phyloP scores from a whole-genome alignment of 1,140 invertebrate species.

The Drosophila ananassae region DNA sequence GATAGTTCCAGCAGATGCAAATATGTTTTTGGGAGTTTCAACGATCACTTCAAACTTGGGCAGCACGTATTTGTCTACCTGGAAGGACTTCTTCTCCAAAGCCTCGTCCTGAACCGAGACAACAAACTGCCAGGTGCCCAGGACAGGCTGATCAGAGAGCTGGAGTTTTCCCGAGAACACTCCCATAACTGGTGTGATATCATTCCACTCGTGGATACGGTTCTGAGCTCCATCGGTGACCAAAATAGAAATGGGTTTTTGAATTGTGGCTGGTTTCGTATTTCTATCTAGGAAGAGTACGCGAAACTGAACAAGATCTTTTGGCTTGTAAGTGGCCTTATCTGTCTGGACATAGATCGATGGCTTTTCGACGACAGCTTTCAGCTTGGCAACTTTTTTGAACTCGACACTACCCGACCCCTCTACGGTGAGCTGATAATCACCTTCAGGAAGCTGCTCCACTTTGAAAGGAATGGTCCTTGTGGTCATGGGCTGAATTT shows the following conservation, averaged over 20 bases:
- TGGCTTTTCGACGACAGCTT: constrained; percentile 92
- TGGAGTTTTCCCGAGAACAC: constrained; percentile 91
- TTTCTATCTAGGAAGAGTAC: constrained; percentile 91
- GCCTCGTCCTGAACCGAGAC: constrained; percentile 79
- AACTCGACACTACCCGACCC: constrained; percentile 91
- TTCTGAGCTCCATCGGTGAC: constrained; percentile 64
- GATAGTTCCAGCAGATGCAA: constrained; percentile 91
- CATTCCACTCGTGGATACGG: constrained; percentile 90
- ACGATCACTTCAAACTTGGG: constrained; percentile 96
- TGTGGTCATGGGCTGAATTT: constrained; percentile 88
- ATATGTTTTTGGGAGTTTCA: constrained; percentile 90
- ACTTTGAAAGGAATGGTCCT: constrained; percentile 87
- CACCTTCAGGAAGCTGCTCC: constrained; percentile 90
- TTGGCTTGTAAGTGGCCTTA: constrained; percentile 96
- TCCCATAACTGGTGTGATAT: constrained; percentile 89
- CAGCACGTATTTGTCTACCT: constrained; percentile 93
- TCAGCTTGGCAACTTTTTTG: constrained; percentile 88
- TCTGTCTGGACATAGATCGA: constrained; percentile 97
- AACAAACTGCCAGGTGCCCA: constrained; percentile 95
- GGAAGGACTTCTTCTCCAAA: constrained; percentile 52
- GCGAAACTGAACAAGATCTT: constrained; percentile 92
- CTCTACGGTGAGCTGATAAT: constrained; percentile 90
- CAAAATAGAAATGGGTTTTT: constrained; percentile 49
- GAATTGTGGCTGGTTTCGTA: constrained; percentile 87
- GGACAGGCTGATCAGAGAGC: constrained; percentile 92